These are phyloP conservation scores for Petrocephalus sullivani DNA, from an alignment of 2,797 vertebrate genomes.

Conservation along the genomic window DNA sequence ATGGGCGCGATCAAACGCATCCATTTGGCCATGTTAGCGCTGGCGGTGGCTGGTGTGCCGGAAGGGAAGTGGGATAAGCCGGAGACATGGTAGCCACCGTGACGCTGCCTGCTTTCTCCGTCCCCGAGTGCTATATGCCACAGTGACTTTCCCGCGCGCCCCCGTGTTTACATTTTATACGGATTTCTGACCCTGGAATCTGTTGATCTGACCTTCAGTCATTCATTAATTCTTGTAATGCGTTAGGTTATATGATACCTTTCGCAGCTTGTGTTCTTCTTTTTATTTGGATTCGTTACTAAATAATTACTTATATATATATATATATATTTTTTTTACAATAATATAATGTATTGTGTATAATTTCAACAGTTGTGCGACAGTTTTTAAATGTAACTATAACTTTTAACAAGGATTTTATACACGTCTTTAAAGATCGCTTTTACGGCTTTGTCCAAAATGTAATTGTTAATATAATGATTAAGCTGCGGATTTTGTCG, in stretches of 20 bases:
- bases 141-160: not conserved
- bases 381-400: not conserved
- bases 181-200: not conserved
- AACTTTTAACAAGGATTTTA: not conserved
- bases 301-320: not conserved
- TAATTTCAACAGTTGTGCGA: not conserved
- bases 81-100: not conserved
- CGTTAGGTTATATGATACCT: not conserved
- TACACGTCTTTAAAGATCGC: not conserved
- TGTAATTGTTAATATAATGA: not conserved
- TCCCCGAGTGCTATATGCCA: not conserved
- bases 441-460: not conserved
- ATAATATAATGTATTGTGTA: not conserved
- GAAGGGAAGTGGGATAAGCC: slow-evolving; percentile 20
- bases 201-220: not conserved
- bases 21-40: not conserved
- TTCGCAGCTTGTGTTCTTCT: not conserved
- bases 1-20: slow-evolving; percentile 20
- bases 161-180: not conserved
- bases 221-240: not conserved
- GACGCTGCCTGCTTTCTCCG: not conserved
- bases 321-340: not conserved
- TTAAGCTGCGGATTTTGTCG: not conserved
- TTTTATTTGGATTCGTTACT: not conserved
- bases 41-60: not conserved